A percentile compares a stretch with the other conserved stretches of the same genome.
These are phyloP conservation scores for Megaceryle torquata DNA, from an alignment of 2,113 vertebrate species.

Conservation along the genomic window DNA sequence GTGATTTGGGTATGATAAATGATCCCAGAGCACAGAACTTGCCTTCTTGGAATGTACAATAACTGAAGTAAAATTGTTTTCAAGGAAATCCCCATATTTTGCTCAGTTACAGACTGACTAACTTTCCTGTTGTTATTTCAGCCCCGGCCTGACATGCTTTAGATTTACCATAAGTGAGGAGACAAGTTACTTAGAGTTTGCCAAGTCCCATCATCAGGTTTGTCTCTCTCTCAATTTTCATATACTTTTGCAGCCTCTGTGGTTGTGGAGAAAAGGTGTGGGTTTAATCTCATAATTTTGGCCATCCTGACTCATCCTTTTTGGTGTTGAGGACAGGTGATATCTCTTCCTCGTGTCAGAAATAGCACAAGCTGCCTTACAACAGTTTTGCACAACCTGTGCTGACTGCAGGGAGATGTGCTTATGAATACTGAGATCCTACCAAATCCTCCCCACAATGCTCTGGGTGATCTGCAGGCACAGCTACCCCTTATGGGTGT, in stretches of 20 bases:
- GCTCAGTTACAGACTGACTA: neutral
- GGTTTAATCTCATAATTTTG: neutral
- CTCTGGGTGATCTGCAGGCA: neutral
- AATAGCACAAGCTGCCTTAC: neutral
- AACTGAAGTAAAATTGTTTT: neutral
- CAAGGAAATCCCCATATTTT: neutral
- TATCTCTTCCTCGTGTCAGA: fast-evolving
- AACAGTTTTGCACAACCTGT: neutral
- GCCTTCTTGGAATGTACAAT: neutral
- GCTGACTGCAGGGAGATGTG: neutral
- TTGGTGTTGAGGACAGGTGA: neutral
- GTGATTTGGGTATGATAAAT: neutral
- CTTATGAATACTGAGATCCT: neutral
- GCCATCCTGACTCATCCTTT: neutral
- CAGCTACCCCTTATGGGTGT: neutral
- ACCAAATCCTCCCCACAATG: neutral
- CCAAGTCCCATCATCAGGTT: neutral
- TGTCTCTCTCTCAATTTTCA: neutral
- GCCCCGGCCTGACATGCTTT: neutral
- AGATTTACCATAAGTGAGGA: neutral
- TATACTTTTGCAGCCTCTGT: neutral
- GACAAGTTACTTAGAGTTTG: neutral
- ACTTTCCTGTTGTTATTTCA: neutral
- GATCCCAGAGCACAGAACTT: neutral
- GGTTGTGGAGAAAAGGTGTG: neutral